A percentile compares a stretch with the other conserved stretches of the same genome.
Conservation (phyloP, 2,888 invertebrate genomes). For the Catonia carolina region DNA sequence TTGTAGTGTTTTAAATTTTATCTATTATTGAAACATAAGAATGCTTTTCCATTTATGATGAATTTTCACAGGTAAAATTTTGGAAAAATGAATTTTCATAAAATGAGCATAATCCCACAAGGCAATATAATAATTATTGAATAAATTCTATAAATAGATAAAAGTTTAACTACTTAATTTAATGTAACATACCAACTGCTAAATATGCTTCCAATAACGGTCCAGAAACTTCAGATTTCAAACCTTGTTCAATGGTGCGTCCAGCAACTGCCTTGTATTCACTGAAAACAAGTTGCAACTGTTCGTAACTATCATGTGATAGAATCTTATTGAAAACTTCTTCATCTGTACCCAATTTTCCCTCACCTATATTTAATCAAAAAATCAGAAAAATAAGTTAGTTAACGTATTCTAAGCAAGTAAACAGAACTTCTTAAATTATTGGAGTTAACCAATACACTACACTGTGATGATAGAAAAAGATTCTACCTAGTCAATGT, state of each 20-base stretch:
- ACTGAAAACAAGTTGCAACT: conserved; percentile 60
- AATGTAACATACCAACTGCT: conserved; percentile 55
- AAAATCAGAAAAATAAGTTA: no score
- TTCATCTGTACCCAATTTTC: conserved; percentile 65
- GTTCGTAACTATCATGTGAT: conserved; percentile 66
- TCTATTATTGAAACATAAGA: no score
- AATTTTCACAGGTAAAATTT: not conserved
- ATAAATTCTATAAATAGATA: not conserved
- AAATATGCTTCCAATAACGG: conserved; percentile 61
- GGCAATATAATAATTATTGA: no score
- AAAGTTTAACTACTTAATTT: not conserved
- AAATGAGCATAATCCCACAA: no score
- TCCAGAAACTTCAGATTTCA: conserved; percentile 59
- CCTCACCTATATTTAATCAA: no score
- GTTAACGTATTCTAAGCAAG: no score
- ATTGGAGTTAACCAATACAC: no score
- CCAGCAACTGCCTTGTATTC: conserved; percentile 67
- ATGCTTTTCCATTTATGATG: no score
- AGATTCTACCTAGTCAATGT: not conserved
- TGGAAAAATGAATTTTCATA: not conserved
- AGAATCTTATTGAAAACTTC: conserved; percentile 64
- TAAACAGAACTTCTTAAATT: no score
- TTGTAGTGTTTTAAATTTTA: no score
- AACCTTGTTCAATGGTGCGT: conserved; percentile 64
- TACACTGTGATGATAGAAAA: not conserved